Conservation (phyloP, 64 coral and sea anemone genomes). For the Pachyseris speciosa region DNA sequence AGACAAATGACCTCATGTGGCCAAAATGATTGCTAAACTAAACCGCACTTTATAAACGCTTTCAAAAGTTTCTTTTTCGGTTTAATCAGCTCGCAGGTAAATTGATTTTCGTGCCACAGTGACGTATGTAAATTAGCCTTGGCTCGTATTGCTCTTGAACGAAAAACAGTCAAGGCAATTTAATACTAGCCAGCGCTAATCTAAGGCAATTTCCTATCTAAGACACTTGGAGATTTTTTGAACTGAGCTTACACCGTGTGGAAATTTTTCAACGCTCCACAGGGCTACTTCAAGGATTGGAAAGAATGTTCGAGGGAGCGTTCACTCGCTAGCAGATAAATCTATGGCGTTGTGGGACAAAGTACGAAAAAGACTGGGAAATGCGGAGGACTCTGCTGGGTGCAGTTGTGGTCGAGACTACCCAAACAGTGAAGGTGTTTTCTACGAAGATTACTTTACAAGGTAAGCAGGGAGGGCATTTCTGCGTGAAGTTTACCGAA, state of each 20-base stretch:
- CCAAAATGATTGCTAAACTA: constrained; percentile 39
- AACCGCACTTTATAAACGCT: constrained; percentile 55
- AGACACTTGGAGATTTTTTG: constrained; percentile 15
- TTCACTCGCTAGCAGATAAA: constrained; percentile 67
- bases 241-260: constrained; percentile 7
- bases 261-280: background rate
- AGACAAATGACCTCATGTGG: constrained; percentile 37
- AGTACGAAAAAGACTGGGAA: constrained; percentile 69
- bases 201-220: background rate
- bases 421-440: constrained; percentile 67
- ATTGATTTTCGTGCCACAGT: constrained; percentile 3
- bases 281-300: constrained; percentile 71
- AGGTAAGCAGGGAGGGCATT: constrained; percentile 37
- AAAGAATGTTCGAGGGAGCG: constrained; percentile 72
- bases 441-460: constrained; percentile 81
- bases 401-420: constrained; percentile 75
- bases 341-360: constrained; percentile 82
- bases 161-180: constrained; percentile 42
- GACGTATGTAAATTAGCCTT: constrained; percentile 47
- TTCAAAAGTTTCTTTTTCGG: constrained; percentile 47
- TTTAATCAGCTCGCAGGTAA: constrained; percentile 4
- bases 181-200: background rate
- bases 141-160: background rate
- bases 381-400: constrained; percentile 48
- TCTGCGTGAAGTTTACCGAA: constrained; percentile 42